Evolutionary conservation across 2,797 vertebrate genomes (phyloP).

Genomic region (Gallinago solitaria): DNA sequence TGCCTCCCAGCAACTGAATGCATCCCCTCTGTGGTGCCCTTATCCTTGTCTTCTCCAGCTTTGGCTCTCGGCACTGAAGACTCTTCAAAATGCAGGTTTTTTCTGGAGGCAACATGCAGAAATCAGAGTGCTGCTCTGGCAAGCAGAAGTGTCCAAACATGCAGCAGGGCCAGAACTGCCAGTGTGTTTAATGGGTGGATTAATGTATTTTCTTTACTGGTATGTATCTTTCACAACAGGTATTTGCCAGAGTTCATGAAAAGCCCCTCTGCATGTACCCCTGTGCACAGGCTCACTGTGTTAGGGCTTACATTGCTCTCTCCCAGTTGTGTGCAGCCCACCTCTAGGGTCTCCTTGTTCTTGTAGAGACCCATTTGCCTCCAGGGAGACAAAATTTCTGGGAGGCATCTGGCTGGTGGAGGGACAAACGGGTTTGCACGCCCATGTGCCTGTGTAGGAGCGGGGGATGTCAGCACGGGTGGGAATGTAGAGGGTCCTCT

Average conservation of each 20-base stretch:
- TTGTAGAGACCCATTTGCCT: neutral
- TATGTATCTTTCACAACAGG: neutral
- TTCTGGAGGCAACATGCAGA: conserved; percentile 44
- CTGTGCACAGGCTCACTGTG: neutral
- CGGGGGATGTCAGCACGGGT: neutral
- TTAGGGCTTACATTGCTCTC: neutral
- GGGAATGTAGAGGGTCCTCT: neutral
- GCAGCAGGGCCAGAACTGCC: conserved; percentile 25
- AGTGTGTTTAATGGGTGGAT: conserved; percentile 3
- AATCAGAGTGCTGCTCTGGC: conserved; percentile 54
- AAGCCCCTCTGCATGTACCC: neutral
- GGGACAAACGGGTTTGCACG: accelerated
- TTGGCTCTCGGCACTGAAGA: neutral
- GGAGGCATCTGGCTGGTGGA: neutral
- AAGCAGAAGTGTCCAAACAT: conserved; percentile 35
- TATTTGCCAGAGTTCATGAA: conserved; percentile 8
- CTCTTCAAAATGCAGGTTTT: conserved; percentile 44
- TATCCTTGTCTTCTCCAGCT: conserved; percentile 43
- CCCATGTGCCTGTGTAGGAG: neutral
- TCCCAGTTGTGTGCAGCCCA: neutral
- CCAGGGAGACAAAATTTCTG: neutral
- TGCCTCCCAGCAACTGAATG: conserved; percentile 40
- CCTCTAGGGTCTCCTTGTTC: neutral
- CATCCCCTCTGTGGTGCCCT: conserved; percentile 40
- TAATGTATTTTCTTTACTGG: conserved; percentile 35